Evolutionary conservation across 2,888 invertebrate species (phyloP).

Genomic region (Spialia ferax): DNA sequence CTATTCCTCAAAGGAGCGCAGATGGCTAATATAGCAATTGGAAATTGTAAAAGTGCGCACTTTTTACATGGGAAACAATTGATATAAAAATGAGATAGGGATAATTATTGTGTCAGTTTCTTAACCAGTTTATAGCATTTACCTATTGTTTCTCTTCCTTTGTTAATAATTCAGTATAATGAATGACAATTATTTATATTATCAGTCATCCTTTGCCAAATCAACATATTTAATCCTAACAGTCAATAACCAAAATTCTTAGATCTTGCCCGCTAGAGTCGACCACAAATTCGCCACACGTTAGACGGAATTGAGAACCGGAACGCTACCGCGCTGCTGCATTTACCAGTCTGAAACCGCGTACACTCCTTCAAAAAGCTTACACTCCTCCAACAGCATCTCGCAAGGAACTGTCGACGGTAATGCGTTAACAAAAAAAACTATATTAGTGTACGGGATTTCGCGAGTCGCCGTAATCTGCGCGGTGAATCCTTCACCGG

Average conservation of each 20-base stretch:
- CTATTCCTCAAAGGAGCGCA: slow-evolving; percentile 66
- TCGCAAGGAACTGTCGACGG: slow-evolving; percentile 49
- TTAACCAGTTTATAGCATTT: background rate
- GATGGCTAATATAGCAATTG: slow-evolving; percentile 54
- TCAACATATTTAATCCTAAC: too few species aligned
- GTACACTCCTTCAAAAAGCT: slow-evolving; percentile 25
- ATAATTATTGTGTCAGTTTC: background rate
- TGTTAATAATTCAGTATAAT: too few species aligned
- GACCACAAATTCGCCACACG: slow-evolving; percentile 1
- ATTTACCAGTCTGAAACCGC: slow-evolving; percentile 37
- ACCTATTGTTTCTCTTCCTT: too few species aligned
- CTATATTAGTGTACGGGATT: slow-evolving; percentile 36
- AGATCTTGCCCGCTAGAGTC: background rate
- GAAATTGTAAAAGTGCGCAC: slow-evolving; percentile 50
- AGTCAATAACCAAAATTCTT: background rate
- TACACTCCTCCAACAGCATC: slow-evolving; percentile 50
- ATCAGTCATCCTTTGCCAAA: too few species aligned
- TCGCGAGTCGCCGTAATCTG: slow-evolving; percentile 37
- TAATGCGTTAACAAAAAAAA: slow-evolving; percentile 30
- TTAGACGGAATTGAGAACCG: background rate
- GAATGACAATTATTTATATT: too few species aligned
- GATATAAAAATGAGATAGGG: slow-evolving; percentile 17
- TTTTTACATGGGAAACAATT: slow-evolving; percentile 28
- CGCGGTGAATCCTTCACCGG: slow-evolving; percentile 60
- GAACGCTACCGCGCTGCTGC: slow-evolving; percentile 45